phyloP scores from a whole-genome alignment of 2,797 vertebrate species.

The Tragelaphus oryx region DNA sequence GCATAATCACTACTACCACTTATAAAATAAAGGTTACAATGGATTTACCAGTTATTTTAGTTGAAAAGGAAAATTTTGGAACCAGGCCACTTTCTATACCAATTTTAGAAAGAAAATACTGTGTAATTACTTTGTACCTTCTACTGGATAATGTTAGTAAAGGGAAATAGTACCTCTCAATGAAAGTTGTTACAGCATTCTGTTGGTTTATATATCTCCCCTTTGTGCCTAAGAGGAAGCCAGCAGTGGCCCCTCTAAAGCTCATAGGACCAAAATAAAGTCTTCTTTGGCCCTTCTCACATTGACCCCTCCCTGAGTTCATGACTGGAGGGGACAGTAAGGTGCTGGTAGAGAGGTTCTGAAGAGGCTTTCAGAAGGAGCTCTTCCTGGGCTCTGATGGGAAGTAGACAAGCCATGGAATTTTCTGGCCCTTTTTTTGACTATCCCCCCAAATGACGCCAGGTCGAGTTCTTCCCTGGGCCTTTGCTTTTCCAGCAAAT shows the following conservation, averaged over 20 bases:
- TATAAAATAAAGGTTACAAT: slow-evolving; percentile 45
- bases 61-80: slow-evolving; percentile 25
- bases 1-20: background rate
- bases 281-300: background rate
- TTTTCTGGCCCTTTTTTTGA: background rate
- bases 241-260: background rate
- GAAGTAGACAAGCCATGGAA: background rate
- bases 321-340: background rate
- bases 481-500: background rate
- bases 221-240: background rate
- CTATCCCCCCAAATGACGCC: background rate
- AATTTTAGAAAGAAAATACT: slow-evolving; percentile 52
- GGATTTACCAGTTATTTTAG: slow-evolving; percentile 2
- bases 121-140: slow-evolving; percentile 1
- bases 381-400: background rate
- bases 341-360: background rate
- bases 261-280: background rate
- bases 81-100: slow-evolving; percentile 1
- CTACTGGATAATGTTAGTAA: background rate
- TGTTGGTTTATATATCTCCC: background rate
- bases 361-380: background rate
- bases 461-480: background rate
- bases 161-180: background rate
- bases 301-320: background rate
- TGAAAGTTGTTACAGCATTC: background rate